Base-by-base conservation (phyloP, 2,113 vertebrate genomes). In the Apteryx owenii region DNA sequence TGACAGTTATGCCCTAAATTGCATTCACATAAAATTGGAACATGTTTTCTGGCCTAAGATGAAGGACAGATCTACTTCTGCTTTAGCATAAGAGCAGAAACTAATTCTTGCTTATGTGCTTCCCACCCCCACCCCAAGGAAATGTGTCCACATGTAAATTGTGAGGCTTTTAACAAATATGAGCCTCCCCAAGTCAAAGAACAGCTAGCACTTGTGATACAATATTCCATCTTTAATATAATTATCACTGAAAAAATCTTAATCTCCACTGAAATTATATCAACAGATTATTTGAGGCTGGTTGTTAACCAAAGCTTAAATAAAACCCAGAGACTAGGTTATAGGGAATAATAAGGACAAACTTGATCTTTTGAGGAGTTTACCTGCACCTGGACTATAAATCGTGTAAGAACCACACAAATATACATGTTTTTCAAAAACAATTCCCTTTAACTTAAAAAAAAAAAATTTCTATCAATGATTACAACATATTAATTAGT, bases 11-110 rank as follows among this genome's bases (percentile, higher is more conserved):
- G 5, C 2, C 22, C 10, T 36, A 50, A 79, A 62, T 40, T 6
- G 8, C 9, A 38, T 28, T 61, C 10, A 46, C 36, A 60, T 12
- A 68, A 71, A 88, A 72, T 5, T 68, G 6, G 70, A 73, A 69
- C 5, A 7, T 4, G 0, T 31, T 78, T 14, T 33, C 12, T 71
- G 66, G 10, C 7, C 25, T 62, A 76, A 53, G 0, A 0, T 61
- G 40, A 54, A 66, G 28, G 25, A 93, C 6, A 66, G 28, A 36
- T 75, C 33, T 51, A 28, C 53, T 54, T 53, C 51, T 54, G 5
- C 5, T 38, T 17, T 44, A 7, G 2, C 40, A 3, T 31, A 71
- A 71, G 4, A 71, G 12, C 77, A 69, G 10, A 75, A 78, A 44
- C 6, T 20, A 22, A 31, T 6, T 33, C 16, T 64, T 86, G 3